Percentiles rank a stretch among this genome's conserved stretches.
These are phyloP conservation scores for Staurois parvus DNA, from an alignment of 2,797 vertebrate genomes.

Conservation along the genomic window DNA sequence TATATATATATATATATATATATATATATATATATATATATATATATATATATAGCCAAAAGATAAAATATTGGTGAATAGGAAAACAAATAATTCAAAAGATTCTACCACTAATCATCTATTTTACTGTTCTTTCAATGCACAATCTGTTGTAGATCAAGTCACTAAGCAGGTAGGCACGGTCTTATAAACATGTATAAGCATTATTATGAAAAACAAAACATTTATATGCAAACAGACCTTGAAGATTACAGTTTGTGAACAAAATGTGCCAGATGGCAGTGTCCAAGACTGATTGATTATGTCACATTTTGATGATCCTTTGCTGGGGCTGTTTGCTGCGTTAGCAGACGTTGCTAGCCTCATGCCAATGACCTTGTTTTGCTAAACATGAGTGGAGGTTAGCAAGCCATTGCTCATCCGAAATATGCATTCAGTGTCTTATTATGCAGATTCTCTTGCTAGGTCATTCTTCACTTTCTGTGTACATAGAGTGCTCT, in stretches of 20 bases:
- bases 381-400: slow-evolving; percentile 39
- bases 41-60: no score
- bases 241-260: slow-evolving; percentile 44
- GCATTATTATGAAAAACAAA: slow-evolving; percentile 35
- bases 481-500: background rate
- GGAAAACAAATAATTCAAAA: no score
- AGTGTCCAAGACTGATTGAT: slow-evolving; percentile 49
- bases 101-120: background rate
- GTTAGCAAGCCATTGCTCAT: slow-evolving; percentile 39
- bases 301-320: slow-evolving; percentile 43
- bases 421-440: slow-evolving; percentile 13
- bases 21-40: no score
- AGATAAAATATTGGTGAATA: no score
- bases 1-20: background rate
- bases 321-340: slow-evolving; percentile 41
- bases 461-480: slow-evolving; percentile 11
- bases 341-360: slow-evolving; percentile 42
- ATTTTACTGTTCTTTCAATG: background rate
- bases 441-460: slow-evolving; percentile 30
- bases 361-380: slow-evolving; percentile 45
- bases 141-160: background rate
- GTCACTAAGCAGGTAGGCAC: background rate
- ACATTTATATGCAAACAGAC: slow-evolving; percentile 34
- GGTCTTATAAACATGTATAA: slow-evolving; percentile 23
- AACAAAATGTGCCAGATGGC: slow-evolving; percentile 45